These are phyloP conservation scores for Lacerta bilineata DNA, from an alignment of 2,797 vertebrate genomes.

Conservation along the genomic window DNA sequence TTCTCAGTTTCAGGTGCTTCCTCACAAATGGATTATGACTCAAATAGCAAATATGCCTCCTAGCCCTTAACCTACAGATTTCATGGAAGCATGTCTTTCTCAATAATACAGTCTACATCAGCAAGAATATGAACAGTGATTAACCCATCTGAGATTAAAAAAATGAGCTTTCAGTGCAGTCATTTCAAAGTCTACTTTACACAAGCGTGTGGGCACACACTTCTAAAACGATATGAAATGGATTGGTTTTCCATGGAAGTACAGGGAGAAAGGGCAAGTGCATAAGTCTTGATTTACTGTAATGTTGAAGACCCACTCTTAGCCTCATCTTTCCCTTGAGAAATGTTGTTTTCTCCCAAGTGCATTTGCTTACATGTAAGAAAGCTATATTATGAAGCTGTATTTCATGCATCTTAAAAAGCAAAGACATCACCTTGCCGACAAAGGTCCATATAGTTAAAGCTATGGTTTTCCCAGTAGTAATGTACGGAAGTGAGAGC, in stretches of 20 bases:
- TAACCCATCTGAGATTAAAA: accelerated
- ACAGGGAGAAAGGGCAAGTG: background rate
- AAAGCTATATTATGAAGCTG: background rate
- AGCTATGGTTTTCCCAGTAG: too few relatives aligned
- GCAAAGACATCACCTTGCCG: too few relatives aligned
- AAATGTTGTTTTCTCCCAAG: background rate
- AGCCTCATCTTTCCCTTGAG: background rate
- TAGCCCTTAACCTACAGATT: background rate
- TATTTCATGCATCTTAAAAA: background rate
- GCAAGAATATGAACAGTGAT: background rate
- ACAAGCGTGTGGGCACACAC: background rate
- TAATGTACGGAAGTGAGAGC: too few relatives aligned
- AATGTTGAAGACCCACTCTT: background rate
- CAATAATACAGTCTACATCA: background rate
- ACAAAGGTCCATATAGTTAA: too few relatives aligned
- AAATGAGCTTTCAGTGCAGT: background rate
- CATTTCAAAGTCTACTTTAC: background rate
- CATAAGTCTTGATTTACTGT: accelerated
- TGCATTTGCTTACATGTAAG: accelerated
- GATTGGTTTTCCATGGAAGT: background rate
- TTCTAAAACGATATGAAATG: background rate
- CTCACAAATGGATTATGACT: background rate
- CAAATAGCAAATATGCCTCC: background rate
- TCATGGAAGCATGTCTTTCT: background rate
- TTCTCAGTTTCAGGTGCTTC: background rate